Conservation (phyloP, 2,888 invertebrate species). For the Drosophila lutescens region DNA sequence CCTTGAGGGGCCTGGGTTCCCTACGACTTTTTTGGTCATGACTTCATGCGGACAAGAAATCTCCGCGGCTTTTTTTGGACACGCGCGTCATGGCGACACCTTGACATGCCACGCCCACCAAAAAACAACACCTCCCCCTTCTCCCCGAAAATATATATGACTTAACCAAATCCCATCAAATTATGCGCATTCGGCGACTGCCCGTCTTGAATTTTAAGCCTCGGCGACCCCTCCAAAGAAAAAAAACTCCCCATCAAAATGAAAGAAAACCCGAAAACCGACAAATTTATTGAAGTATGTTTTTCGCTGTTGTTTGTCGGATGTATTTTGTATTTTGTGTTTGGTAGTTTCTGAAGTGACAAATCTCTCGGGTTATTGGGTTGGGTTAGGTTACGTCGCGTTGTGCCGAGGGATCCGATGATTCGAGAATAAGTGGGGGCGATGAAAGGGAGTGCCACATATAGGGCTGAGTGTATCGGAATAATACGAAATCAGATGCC, state of each 20-base stretch:
- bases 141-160: conserved; percentile 55
- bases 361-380: conserved; percentile 31
- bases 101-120: conserved; percentile 46
- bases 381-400: conserved; percentile 26
- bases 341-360: conserved; percentile 32
- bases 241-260: background rate
- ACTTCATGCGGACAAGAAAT: conserved; percentile 38
- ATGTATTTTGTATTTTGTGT: conserved; percentile 29
- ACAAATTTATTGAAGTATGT: conserved; percentile 37
- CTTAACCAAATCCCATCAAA: conserved; percentile 78
- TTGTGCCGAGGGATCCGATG: conserved; percentile 9
- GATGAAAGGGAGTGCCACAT: conserved; percentile 18
- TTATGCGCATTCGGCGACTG: conserved; percentile 69
- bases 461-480: background rate
- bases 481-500: conserved; percentile 17
- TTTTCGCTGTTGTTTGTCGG: conserved; percentile 19
- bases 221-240: background rate
- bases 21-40: conserved; percentile 26
- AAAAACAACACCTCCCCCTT: background rate
- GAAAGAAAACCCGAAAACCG: conserved; percentile 28
- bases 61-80: conserved; percentile 24
- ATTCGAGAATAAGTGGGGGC: conserved; percentile 4
- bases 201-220: conserved; percentile 66
- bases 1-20: conserved; percentile 9
- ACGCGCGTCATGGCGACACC: conserved; percentile 42